phyloP scores from a whole-genome alignment of 1,140 invertebrate genomes.

The Drosophila burlai region DNA sequence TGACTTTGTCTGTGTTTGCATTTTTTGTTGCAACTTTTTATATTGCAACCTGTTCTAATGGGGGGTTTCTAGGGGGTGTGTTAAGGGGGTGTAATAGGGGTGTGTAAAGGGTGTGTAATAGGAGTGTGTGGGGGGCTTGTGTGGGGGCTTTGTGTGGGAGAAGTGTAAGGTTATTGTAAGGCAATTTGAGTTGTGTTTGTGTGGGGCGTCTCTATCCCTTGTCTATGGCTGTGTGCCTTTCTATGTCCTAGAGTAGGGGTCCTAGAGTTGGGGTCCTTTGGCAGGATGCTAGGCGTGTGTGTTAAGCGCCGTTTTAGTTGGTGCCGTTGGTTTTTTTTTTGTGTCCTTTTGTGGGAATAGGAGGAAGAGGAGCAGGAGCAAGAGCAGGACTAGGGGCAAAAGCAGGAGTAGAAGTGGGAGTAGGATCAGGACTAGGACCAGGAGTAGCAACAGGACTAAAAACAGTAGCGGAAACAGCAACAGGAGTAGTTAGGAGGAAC shows the following conservation, averaged over 20 bases:
- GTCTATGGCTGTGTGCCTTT: slow-evolving; percentile 2
- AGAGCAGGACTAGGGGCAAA: background rate
- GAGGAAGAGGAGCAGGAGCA: background rate
- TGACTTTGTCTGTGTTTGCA: slow-evolving; percentile 74
- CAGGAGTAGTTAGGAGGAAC: background rate
- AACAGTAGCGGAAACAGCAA: background rate
- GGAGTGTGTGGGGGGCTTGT: background rate
- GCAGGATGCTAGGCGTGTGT: slow-evolving; percentile 27
- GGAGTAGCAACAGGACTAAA: background rate
- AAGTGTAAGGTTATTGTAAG: background rate
- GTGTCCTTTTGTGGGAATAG: background rate
- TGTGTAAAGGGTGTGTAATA: background rate
- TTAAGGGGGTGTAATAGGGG: background rate
- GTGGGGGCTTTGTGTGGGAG: background rate
- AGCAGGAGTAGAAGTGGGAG: background rate
- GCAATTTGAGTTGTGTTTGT: background rate
- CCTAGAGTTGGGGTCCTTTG: too few relatives aligned
- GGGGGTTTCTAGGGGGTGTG: slow-evolving; percentile 1
- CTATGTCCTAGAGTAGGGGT: slow-evolving; percentile 21
- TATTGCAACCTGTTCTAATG: slow-evolving; percentile 6
- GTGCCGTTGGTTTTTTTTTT: slow-evolving; percentile 40
- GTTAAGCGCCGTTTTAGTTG: slow-evolving; percentile 74
- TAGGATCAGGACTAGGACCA: background rate
- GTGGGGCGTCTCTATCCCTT: slow-evolving; percentile 3
- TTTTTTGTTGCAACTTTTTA: slow-evolving; percentile 34